Evolutionary conservation across 2,797 vertebrate species (phyloP), one percentile per base, ranked within the genome.

Genomic region (Enteromius argenteus): DNA sequence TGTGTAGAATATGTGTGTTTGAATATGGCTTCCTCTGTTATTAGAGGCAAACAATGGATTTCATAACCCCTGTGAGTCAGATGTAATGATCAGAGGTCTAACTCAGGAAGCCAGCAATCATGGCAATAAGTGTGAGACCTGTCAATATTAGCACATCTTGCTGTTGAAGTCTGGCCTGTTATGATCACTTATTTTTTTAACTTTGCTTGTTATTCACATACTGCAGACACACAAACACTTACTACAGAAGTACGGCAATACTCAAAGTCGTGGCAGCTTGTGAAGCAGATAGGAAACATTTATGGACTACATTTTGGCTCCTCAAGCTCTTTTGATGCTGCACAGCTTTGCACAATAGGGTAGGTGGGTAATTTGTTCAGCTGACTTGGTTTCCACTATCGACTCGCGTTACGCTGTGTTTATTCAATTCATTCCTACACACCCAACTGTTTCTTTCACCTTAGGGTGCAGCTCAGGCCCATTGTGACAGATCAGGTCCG

Each of bases 391-490:
- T 83, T 87, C 80, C 46, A 73, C 86, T 77, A 72, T 72, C 51
- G 68, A 77, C 75, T 67, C 64, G 21, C 15, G 66, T 85, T 74
- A 77, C 49, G 60, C 75, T 84, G 73, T 79, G 86, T 86, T 79
- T 83, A 82, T 89, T 88, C 84, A 87, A 87, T 89, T 85, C 76
- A 85, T 60, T 42, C 30, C 85, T 58, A 83, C 81, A 73, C 27
- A 56, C 23, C 72, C 85, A 83, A 86, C 83, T 87, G 83, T 85
- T 81, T 86, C 37, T 84, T 74, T 81, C 69, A 90, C 83, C 87
- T 62, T 35, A 86, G 83, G 84, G 76, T 79, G 56, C 79, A 67
- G 42, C 62, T 53, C 19, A 66, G 49, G 60, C 62, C 85, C 84
- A 67, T 62, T 79, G 84, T 85, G 83, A 84, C 80, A 87, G 78